These are phyloP conservation scores for Sylvilagus bachmani DNA, from an alignment of 2,113 vertebrate species.

Conservation along the genomic window DNA sequence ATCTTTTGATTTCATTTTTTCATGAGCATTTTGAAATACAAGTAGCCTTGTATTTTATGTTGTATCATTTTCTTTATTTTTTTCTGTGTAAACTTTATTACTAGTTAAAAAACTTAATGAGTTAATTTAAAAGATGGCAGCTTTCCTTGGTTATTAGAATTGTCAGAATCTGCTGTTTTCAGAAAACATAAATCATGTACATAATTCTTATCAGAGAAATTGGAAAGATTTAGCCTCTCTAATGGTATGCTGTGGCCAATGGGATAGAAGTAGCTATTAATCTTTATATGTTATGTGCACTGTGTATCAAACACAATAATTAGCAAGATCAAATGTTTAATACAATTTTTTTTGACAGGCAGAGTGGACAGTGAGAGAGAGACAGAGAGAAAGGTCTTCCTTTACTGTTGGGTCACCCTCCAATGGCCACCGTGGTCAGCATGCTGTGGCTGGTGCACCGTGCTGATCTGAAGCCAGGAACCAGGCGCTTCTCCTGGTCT, in stretches of 20 bases:
- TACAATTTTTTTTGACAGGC: constrained; percentile 3
- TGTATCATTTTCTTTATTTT: constrained; percentile 44
- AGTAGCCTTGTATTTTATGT: neutral
- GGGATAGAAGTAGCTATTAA: neutral
- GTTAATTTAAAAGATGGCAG: constrained; percentile 14
- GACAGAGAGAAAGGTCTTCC: too few species aligned
- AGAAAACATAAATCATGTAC: neutral
- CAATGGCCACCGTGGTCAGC: too few species aligned
- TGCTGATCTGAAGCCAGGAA: too few species aligned
- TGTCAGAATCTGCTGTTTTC: neutral
- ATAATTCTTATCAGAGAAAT: constrained; percentile 29
- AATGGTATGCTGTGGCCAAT: neutral
- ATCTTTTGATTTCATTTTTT: too few species aligned
- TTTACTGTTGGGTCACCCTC: too few species aligned
- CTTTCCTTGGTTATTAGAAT: constrained; percentile 28
- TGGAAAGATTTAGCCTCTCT: neutral
- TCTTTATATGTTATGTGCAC: neutral
- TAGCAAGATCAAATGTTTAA: neutral
- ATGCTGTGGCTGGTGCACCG: too few species aligned
- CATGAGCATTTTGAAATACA: too few species aligned
- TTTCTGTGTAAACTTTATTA: constrained; percentile 14
- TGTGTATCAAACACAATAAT: neutral
- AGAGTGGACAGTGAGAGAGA: too few species aligned
- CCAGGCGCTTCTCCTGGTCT: too few species aligned
- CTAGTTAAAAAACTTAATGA: neutral